Evolutionary conservation across 2,888 invertebrate genomes (phyloP).

Genomic region (Melanophora roralis): DNA sequence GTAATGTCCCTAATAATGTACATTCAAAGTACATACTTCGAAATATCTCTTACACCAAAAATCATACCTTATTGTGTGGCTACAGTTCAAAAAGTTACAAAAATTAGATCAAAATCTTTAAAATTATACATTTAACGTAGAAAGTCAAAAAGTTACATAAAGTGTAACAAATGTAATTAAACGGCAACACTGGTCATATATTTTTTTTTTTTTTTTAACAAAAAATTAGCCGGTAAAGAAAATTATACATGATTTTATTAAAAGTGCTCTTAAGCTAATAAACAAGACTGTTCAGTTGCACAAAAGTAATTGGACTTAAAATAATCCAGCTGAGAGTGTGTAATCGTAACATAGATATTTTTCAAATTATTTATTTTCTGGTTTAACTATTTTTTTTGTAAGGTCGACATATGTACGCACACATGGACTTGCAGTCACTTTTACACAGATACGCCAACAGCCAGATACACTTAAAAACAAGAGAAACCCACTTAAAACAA

Average conservation of each 20-base stretch:
- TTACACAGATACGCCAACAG: background rate
- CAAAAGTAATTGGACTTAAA: conserved; percentile 51
- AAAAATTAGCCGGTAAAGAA: no score
- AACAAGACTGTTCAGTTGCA: background rate
- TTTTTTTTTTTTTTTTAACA: no score
- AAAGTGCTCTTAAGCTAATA: background rate
- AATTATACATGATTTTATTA: background rate
- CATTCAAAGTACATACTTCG: no score
- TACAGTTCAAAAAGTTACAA: no score
- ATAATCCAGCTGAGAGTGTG: conserved; percentile 43
- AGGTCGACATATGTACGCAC: background rate
- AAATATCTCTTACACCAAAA: no score
- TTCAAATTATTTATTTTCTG: conserved; percentile 36
- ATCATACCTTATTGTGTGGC: no score
- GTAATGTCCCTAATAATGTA: no score
- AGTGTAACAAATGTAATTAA: no score
- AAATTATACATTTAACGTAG: no score
- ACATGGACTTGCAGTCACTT: background rate
- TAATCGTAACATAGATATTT: conserved; percentile 50
- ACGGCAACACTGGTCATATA: no score
- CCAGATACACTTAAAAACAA: background rate
- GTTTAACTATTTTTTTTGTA: conserved; percentile 35
- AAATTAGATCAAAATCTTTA: no score
- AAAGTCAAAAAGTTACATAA: no score
- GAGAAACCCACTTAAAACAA: background rate